These are phyloP conservation scores for Eristalis tenax DNA, from an alignment of 2,888 invertebrate genomes.

Conservation along the genomic window DNA sequence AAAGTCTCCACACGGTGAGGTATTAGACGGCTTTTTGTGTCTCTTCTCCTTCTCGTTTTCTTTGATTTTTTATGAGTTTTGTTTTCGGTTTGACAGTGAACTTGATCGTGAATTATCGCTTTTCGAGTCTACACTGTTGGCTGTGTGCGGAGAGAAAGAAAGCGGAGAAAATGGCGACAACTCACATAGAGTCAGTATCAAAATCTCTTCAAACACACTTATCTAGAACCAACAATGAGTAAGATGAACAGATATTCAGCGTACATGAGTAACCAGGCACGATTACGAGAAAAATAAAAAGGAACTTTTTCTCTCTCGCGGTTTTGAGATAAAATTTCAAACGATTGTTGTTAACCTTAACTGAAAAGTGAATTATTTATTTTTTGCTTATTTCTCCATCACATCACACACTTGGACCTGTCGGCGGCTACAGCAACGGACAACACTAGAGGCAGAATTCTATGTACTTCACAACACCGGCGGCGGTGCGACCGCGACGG, in stretches of 20 bases:
- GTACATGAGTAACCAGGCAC: constrained; percentile 30
- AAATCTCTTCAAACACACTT: constrained; percentile 31
- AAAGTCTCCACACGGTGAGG: constrained; percentile 7
- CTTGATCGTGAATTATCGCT: constrained; percentile 49
- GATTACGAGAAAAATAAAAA: constrained; percentile 38
- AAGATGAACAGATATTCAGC: constrained; percentile 34
- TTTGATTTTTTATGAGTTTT: not conserved
- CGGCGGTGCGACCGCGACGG: constrained; percentile 57
- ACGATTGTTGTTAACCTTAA: constrained; percentile 62
- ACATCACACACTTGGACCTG: constrained; percentile 16
- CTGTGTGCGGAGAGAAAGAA: constrained; percentile 1
- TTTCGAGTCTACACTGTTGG: constrained; percentile 7
- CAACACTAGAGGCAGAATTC: not conserved
- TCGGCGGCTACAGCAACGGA: constrained; percentile 1
- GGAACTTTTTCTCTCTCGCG: constrained; percentile 20
- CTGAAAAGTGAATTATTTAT: constrained; percentile 31
- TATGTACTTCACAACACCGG: constrained; percentile 24
- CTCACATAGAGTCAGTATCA: constrained; percentile 13
- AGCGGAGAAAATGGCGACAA: constrained; percentile 56
- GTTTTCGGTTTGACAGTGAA: constrained; percentile 43
- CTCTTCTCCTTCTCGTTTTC: not conserved
- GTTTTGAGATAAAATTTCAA: constrained; percentile 51
- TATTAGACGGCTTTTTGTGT: not conserved
- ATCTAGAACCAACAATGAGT: constrained; percentile 28
- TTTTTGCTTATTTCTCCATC: constrained; percentile 20